Evolutionary conservation across 2,113 vertebrate species (phyloP), one percentile per base, ranked within the genome.

Genomic region (Pachyramphus minor): DNA sequence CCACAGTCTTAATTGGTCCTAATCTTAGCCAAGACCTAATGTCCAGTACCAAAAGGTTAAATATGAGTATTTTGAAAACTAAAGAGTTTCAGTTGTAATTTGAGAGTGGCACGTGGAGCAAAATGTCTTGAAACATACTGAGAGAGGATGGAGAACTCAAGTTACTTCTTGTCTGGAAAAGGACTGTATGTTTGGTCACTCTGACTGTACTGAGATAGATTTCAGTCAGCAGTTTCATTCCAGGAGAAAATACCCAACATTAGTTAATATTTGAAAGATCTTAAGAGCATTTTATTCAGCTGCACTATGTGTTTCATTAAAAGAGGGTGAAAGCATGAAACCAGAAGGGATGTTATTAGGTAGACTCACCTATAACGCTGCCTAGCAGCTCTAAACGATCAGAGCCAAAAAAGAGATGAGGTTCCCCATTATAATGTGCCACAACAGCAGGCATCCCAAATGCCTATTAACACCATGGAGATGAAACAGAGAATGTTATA

Each of bases 381-480:
- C 98, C 98, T 86, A 99, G 98, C 76, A 99, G 93, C 93, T 99
- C 99, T 95, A 99, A 98, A 78, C 99, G 97, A 97, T 99, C 99
- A 7, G 98, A 99, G 72, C 99, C 99, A 95, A 99, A 99, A 67
- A 99, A 98, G 89, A 98, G 90, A 78, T 99, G 97, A 12, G 97
- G 94, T 83, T 98, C 88, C 12, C 97, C 98, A 16, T 98, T 81
- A 27, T 98, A 24, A 23, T 99, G 98, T 72, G 97, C 98, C 87
- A 99, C 98, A 4, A 98, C 62, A 85, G 98, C 33, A 21, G 99
- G 99, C 91, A 99, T 96, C 55, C 99, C 99, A 95, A 99, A 99
- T 8, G 98, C 98, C 99, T 99, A 64, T 88, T 77, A 41, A 91
- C 45, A 67, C 60, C 63, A 58, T 8, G 60, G 69, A 68, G 31